phyloP scores from a whole-genome alignment of 2,113 vertebrate genomes.

The Burhinus oedicnemus region DNA sequence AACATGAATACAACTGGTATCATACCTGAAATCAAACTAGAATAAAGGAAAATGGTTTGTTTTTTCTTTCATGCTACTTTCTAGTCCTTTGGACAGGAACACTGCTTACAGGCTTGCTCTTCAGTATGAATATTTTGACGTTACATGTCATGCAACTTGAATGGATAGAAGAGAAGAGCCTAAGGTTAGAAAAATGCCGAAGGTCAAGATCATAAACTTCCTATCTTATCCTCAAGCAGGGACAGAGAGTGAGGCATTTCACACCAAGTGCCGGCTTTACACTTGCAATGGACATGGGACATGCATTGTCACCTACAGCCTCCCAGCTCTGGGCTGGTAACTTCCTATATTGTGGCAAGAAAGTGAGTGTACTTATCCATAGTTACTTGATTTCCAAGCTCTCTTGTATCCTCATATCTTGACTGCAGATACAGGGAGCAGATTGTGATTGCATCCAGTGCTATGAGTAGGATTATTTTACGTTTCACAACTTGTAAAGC shows the following conservation, averaged over 20 bases:
- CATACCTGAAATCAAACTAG: neutral
- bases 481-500: neutral
- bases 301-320: neutral
- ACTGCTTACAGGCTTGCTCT: neutral
- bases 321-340: neutral
- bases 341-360: neutral
- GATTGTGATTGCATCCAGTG: neutral
- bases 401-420: neutral
- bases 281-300: neutral
- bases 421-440: neutral
- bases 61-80: neutral
- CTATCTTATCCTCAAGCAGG: fast-evolving
- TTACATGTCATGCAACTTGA: neutral
- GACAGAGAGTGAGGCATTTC: neutral
- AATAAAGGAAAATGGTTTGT: neutral
- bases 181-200: neutral
- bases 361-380: fast-evolving
- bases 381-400: neutral
- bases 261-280: neutral
- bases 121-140: neutral
- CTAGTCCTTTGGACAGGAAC: neutral
- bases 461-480: neutral
- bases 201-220: neutral
- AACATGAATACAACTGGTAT: neutral
- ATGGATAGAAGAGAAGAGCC: neutral